Evolutionary conservation across 2,888 invertebrate genomes (phyloP).

Genomic region (Tetramorium bicarinatum): DNA sequence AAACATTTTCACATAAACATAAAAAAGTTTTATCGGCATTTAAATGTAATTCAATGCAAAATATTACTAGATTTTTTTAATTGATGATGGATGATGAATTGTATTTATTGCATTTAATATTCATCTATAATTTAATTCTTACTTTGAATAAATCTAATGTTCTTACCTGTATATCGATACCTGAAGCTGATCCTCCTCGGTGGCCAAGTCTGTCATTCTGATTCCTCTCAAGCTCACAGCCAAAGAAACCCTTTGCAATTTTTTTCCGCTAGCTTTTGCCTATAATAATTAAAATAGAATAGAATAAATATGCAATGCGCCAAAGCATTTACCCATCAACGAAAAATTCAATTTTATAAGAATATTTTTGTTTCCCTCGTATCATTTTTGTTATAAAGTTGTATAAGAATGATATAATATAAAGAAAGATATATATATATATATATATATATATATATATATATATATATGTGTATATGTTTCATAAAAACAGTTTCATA

Average conservation of each 20-base stretch:
- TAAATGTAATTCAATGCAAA: neutral
- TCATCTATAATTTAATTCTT: neutral
- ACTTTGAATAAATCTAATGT: neutral
- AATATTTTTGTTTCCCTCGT: constrained; percentile 3
- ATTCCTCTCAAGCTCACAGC: constrained; percentile 93
- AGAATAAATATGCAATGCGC: constrained; percentile 11
- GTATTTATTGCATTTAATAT: neutral
- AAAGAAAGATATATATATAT: neutral
- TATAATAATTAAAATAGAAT: constrained; percentile 78
- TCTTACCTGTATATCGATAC: constrained; percentile 94
- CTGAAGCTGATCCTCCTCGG: constrained; percentile 91
- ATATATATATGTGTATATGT: neutral
- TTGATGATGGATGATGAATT: neutral
- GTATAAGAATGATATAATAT: neutral
- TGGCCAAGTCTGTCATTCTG: constrained; percentile 90
- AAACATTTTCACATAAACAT: no score
- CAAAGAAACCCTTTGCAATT: constrained; percentile 90
- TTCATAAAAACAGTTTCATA: neutral
- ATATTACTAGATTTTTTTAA: neutral
- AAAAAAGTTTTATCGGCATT: neutral
- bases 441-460: no score
- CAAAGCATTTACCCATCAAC: neutral
- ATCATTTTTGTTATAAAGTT: neutral
- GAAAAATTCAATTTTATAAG: neutral
- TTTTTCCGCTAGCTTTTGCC: constrained; percentile 88